A percentile compares a stretch with the other conserved stretches of the same genome.
These are phyloP conservation scores for Scortum barcoo DNA, from an alignment of 2,113 vertebrate species.

Conservation along the genomic window DNA sequence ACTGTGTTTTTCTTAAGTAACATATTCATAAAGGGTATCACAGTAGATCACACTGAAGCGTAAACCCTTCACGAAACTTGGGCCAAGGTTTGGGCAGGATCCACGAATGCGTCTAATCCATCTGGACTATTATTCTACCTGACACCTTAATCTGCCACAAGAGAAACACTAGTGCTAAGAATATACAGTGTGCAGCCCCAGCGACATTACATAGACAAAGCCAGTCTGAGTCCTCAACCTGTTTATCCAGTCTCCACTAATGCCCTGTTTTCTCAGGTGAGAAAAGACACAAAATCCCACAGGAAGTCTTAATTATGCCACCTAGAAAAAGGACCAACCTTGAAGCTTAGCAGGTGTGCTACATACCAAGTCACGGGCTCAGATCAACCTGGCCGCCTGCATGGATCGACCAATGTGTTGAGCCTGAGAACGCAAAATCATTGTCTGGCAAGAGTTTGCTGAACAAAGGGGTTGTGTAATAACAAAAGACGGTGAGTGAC, in stretches of 20 bases:
- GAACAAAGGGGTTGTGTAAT: slow-evolving; percentile 31
- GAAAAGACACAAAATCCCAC: slow-evolving; percentile 68
- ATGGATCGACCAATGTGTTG: slow-evolving; percentile 7
- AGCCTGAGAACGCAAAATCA: slow-evolving; percentile 28
- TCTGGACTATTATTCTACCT: slow-evolving; percentile 72
- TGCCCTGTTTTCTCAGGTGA: slow-evolving; percentile 71
- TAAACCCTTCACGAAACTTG: slow-evolving; percentile 29
- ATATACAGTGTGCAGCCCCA: slow-evolving; percentile 65
- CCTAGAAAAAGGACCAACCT: slow-evolving; percentile 56
- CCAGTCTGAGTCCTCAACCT: slow-evolving; percentile 70
- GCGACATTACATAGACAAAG: slow-evolving; percentile 66
- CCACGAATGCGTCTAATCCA: slow-evolving; percentile 50
- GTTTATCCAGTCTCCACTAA: slow-evolving; percentile 75
- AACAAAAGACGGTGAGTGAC: slow-evolving; percentile 45
- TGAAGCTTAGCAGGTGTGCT: slow-evolving; percentile 56
- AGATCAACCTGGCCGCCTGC: slow-evolving; percentile 8
- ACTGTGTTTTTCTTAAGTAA: neutral
- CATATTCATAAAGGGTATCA: slow-evolving; percentile 8
- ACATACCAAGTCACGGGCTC: slow-evolving; percentile 24
- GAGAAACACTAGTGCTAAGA: slow-evolving; percentile 72
- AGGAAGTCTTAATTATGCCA: slow-evolving; percentile 72
- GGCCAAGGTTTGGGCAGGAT: slow-evolving; percentile 37
- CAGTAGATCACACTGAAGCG: neutral
- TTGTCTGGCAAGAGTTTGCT: slow-evolving; percentile 28
- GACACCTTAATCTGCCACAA: slow-evolving; percentile 79